These are phyloP conservation scores for Adineta ricciae DNA, from an alignment of 2,888 invertebrate genomes.

Conservation along the genomic window DNA sequence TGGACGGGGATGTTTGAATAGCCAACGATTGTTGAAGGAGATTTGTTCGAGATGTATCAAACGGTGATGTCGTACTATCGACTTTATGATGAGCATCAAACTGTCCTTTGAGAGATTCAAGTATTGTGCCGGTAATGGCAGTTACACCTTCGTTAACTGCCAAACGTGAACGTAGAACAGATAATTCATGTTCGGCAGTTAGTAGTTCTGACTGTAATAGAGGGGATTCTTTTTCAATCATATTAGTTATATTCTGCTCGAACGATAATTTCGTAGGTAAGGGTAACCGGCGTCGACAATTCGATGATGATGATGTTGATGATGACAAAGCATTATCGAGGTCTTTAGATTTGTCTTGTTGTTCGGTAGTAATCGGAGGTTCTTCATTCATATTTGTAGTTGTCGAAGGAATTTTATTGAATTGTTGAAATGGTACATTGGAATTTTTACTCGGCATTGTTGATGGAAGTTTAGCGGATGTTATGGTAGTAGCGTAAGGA, in stretches of 20 bases:
- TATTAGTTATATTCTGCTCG: constrained; percentile 15
- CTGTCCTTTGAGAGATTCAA: background rate
- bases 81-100: background rate
- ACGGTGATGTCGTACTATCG: background rate
- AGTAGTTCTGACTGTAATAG: constrained; percentile 27
- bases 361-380: too few species aligned
- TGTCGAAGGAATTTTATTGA: background rate
- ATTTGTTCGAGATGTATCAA: background rate
- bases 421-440: background rate
- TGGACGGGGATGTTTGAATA: background rate
- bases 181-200: constrained; percentile 29
- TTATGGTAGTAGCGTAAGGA: background rate
- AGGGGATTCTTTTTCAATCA: constrained; percentile 33
- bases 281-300: background rate
- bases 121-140: background rate
- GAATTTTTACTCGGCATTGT: background rate
- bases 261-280: background rate
- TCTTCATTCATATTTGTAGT: background rate
- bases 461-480: background rate
- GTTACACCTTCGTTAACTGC: constrained; percentile 7
- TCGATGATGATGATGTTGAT: background rate
- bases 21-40: background rate
- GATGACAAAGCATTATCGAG: background rate
- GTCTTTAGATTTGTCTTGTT: too few species aligned
- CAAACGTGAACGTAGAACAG: constrained; percentile 19